Base-by-base conservation (phyloP, 2,888 invertebrate species). In the Torymus texanus region DNA sequence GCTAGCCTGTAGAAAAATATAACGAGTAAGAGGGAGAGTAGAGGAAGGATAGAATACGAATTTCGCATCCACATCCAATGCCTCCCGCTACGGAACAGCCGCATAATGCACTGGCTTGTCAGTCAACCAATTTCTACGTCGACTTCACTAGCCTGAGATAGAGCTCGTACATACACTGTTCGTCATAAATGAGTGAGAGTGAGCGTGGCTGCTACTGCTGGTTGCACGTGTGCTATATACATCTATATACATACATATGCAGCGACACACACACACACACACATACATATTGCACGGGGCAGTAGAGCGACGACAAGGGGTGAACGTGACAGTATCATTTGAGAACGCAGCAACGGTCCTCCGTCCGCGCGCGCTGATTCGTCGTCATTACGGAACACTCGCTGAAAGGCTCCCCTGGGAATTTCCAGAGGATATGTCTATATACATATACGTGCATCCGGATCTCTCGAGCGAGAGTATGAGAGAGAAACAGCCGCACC, bases 121-220 rank as follows among this genome's bases (percentile, higher is more conserved):
- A 85, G 84, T 83, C 84, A 85, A 85, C 84, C 86, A 85, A 87
- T 87, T 87, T 86, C 85, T 84, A 82, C 85, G 84, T 83, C 83
- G 29, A 71, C 71, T 70, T 63, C 84, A 83, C 80, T 80, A 81
- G 41, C 21, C 16, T 13, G 73, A 65, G 13, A 13, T n/a, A 14
- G 55, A 53, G 13, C 5, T 29, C 29, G 29, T 29, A 29, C 3
- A 24, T 29, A 29, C 29, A 5, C n/a, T n/a, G 29, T 29, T 29
- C 29, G 29, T 29, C 29, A 29, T 29, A 29, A 29, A 29, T 29
- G 29, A 29, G 62, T 1, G 29, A 18, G 16, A 13, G 16, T 12
- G 58, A 59, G 70, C n/a, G 18, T 5, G 29, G 29, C 3, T 0
- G 29, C 29, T n/a, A 5, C 29, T 29, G 29, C 29, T 29, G 29